Evolutionary conservation across 2,113 vertebrate species (phyloP).

Genomic region (Piliocolobus tephrosceles): DNA sequence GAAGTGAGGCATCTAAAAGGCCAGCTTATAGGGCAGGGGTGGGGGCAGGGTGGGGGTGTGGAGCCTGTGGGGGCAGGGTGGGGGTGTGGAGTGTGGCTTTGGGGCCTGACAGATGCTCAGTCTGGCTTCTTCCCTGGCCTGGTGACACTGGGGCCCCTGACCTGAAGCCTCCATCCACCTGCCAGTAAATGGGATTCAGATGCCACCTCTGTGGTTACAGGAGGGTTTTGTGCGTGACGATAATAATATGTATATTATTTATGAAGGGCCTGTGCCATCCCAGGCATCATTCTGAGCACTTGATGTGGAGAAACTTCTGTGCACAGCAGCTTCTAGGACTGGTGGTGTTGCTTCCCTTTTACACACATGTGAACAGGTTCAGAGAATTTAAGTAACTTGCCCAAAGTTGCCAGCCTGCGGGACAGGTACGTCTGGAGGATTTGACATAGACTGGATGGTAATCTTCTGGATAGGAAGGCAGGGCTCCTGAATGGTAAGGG

Average conservation of each 20-base stretch:
- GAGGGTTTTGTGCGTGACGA: neutral
- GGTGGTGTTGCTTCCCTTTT: neutral
- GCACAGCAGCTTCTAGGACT: neutral
- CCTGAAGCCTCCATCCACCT: neutral
- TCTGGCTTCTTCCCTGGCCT: neutral
- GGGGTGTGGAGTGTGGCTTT: too few relatives aligned
- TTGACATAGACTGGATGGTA: too few relatives aligned
- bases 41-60: neutral
- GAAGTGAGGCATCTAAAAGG: accelerated
- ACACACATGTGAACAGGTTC: too few relatives aligned
- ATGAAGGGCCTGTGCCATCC: neutral
- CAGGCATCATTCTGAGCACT: neutral
- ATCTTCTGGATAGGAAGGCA: neutral
- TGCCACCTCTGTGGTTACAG: neutral
- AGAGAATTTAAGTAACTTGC: neutral
- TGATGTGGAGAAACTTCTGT: neutral
- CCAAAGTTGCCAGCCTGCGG: too few relatives aligned
- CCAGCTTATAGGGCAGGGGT: accelerated
- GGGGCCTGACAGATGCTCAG: neutral
- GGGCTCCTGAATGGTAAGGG: neutral
- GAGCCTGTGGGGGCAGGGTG: too few relatives aligned
- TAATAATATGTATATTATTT: accelerated
- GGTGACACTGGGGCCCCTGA: neutral
- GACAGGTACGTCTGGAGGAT: neutral
- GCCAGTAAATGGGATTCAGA: neutral